Conservation (phyloP, 1,140 invertebrate genomes). For the Drosophila quadrilineata region DNA sequence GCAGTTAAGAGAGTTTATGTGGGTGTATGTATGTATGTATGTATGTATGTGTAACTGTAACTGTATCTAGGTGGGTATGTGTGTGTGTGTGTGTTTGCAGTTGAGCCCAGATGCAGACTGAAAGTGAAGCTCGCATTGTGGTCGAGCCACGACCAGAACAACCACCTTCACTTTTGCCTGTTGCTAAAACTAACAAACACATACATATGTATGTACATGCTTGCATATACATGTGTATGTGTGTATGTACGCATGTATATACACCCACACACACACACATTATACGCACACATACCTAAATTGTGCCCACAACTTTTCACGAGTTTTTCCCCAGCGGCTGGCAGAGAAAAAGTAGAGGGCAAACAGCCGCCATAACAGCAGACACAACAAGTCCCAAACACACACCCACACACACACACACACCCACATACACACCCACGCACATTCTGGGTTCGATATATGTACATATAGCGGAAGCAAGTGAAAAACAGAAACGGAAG, state of each 20-base stretch:
- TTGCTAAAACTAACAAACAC: slow-evolving; percentile 29
- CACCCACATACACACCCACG: slow-evolving; percentile 2
- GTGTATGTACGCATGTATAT: too few species aligned
- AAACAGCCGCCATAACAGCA: slow-evolving; percentile 22
- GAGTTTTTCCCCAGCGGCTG: slow-evolving; percentile 41
- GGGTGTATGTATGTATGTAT: background rate
- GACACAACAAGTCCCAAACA: slow-evolving; percentile 9
- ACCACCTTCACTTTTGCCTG: slow-evolving; percentile 31
- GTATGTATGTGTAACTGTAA: background rate
- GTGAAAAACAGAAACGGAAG: slow-evolving; percentile 54
- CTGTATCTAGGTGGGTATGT: background rate
- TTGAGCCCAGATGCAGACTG: background rate
- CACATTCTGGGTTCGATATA: background rate
- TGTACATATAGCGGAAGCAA: slow-evolving; percentile 31
- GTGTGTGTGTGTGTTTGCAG: background rate
- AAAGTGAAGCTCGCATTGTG: background rate
- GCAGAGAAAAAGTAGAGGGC: background rate
- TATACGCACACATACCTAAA: too few species aligned
- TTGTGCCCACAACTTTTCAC: slow-evolving; percentile 38
- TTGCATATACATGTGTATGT: too few species aligned
- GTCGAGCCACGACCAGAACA: background rate
- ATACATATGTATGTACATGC: too few species aligned
- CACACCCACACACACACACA: slow-evolving; percentile 1
- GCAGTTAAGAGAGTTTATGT: background rate
- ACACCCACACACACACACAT: too few species aligned